Evolutionary conservation across 30 jellyfish, hydroid and myxozoan species (phyloP).

Genomic region (Aurelia aurita): DNA sequence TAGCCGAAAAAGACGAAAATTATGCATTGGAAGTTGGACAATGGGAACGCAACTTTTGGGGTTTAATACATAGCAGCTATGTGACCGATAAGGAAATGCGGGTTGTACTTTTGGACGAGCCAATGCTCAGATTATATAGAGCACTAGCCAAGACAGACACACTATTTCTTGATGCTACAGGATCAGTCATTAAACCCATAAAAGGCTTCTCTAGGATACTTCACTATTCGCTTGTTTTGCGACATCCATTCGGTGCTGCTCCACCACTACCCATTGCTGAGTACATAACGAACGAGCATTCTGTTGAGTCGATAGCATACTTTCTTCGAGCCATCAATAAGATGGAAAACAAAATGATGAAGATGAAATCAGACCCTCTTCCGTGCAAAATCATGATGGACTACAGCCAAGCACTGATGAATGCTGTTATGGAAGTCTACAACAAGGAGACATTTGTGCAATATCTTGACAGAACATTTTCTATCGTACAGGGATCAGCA

Average conservation of each 20-base stretch:
- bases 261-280: conserved; percentile 53
- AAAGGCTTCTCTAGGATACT: conserved; percentile 27
- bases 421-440: conserved; percentile 6
- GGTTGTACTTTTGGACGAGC: conserved; percentile 31
- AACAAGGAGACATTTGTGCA: conserved; percentile 18
- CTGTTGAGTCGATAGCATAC: conserved; percentile 10
- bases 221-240: conserved; percentile 1
- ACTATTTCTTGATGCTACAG: conserved; percentile 48
- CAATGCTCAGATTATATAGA: conserved; percentile 13
- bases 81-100: conserved; percentile 43
- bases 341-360: background rate
- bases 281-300: conserved; percentile 33
- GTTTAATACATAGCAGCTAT: conserved; percentile 8
- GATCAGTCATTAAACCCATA: conserved; percentile 19
- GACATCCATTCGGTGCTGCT: conserved; percentile 43
- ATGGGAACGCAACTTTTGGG: conserved; percentile 24
- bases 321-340: background rate
- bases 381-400: conserved; percentile 30
- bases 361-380: background rate
- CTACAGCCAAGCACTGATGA: conserved; percentile 18
- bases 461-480: conserved; percentile 16
- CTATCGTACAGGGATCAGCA: conserved; percentile 16
- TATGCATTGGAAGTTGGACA: conserved; percentile 23
- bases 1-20: conserved; percentile 28
- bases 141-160: conserved; percentile 6